Conservation (phyloP, 1,140 invertebrate genomes). For the Armadillidium nasatum region DNA sequence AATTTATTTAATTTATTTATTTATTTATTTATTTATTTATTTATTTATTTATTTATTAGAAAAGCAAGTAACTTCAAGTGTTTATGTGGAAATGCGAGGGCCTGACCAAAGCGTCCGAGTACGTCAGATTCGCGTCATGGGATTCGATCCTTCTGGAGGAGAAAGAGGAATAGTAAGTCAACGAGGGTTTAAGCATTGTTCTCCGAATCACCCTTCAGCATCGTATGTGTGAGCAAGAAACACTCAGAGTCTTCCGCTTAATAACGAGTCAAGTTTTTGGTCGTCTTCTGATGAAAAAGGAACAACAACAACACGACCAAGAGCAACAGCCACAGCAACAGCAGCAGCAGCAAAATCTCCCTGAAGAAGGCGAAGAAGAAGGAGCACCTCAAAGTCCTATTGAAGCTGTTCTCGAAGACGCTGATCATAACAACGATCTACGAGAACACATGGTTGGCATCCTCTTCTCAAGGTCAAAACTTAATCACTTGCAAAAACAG, state of each 20-base stretch:
- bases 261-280: conserved; percentile 93
- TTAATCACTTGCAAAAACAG: conserved; percentile 91
- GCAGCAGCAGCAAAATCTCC: no score
- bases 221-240: conserved; percentile 84
- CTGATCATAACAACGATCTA: conserved; percentile 74
- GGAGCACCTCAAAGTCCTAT: conserved; percentile 23
- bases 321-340: no score
- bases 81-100: conserved; percentile 73
- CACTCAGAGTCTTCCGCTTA: conserved; percentile 85
- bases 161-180: conserved; percentile 39
- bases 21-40: no score
- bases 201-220: conserved; percentile 65
- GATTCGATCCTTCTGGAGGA: conserved; percentile 55
- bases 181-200: conserved; percentile 42
- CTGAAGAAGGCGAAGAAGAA: conserved; percentile 37
- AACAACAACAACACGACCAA: conserved; percentile 25
- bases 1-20: no score
- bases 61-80: background rate
- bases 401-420: conserved; percentile 52
- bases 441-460: conserved; percentile 96
- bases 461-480: conserved; percentile 85
- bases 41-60: no score
- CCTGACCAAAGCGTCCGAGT: conserved; percentile 83
- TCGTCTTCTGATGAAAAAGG: conserved; percentile 61
- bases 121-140: conserved; percentile 69